Percentiles rank a stretch among this genome's conserved stretches.
phyloP scores from a whole-genome alignment of 1,140 invertebrate species.

The Zaprionus gabonicus region DNA sequence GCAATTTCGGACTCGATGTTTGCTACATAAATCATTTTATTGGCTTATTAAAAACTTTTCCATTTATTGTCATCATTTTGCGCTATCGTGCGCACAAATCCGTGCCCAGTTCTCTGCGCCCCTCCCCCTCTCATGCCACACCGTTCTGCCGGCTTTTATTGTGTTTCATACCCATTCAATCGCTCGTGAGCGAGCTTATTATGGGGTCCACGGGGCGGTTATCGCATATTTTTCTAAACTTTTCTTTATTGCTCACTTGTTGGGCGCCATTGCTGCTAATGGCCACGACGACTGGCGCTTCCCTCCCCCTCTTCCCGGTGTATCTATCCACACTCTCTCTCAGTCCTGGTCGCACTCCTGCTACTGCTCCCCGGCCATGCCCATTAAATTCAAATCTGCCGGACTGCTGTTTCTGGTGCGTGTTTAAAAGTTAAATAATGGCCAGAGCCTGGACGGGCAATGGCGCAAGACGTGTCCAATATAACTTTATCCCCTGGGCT shows the following conservation, averaged over 20 bases:
- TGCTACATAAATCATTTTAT: slow-evolving; percentile 83
- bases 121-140: slow-evolving; percentile 1
- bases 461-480: slow-evolving; percentile 80
- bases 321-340: neutral
- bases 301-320: neutral
- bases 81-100: slow-evolving; percentile 82
- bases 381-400: slow-evolving; percentile 80
- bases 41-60: slow-evolving; percentile 84
- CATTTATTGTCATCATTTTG: slow-evolving; percentile 84
- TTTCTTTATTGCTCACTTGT: slow-evolving; percentile 83
- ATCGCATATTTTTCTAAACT: slow-evolving; percentile 82
- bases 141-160: slow-evolving; percentile 51
- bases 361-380: slow-evolving; percentile 28
- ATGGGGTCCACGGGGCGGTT: slow-evolving; percentile 45
- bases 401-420: slow-evolving; percentile 66
- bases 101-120: slow-evolving; percentile 61
- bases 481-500: slow-evolving; percentile 67
- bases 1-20: slow-evolving; percentile 47
- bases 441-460: slow-evolving; percentile 65
- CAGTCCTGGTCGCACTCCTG: neutral
- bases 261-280: slow-evolving; percentile 61
- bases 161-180: slow-evolving; percentile 76
- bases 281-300: slow-evolving; percentile 35
- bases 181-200: slow-evolving; percentile 79
- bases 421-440: slow-evolving; percentile 83